Percentiles rank a stretch among this genome's conserved stretches.
Conservation (phyloP, 1,140 invertebrate genomes). For the Cydia fagiglandana region DNA sequence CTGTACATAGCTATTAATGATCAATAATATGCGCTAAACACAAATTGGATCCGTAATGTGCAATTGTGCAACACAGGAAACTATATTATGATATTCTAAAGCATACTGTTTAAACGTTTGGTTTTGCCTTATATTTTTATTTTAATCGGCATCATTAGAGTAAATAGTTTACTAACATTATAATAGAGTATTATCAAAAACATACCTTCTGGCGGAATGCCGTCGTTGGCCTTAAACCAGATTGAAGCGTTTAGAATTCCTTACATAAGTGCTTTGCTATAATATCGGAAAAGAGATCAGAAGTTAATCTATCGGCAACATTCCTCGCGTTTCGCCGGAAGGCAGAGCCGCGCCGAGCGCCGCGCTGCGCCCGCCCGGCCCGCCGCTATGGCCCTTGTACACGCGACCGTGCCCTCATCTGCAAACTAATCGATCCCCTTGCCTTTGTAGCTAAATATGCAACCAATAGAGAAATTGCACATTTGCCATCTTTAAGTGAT, state of each 20-base stretch:
- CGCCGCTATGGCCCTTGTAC: constrained; percentile 56
- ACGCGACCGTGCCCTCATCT: constrained; percentile 57
- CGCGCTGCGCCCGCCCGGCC: constrained; percentile 41
- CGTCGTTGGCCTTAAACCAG: constrained; percentile 62
- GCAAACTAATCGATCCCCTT: constrained; percentile 62
- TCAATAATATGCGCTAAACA: no score
- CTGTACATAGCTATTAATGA: no score
- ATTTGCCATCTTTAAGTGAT: not conserved
- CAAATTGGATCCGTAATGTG: no score
- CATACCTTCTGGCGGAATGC: constrained; percentile 44
- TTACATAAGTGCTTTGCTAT: constrained; percentile 71
- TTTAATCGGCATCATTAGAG: not conserved
- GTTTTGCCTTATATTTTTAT: not conserved
- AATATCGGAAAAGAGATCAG: constrained; percentile 78
- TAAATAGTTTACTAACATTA: not conserved
- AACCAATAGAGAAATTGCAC: constrained; percentile 38
- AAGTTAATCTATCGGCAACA: constrained; percentile 79
- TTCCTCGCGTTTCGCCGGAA: constrained; percentile 75
- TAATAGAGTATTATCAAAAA: constrained; percentile 37
- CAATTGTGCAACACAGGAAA: no score
- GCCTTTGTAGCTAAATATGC: constrained; percentile 52
- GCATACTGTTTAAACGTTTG: not conserved
- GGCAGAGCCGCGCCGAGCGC: constrained; percentile 56
- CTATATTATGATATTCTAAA: no score
- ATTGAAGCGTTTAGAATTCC: constrained; percentile 74